Percentiles rank a stretch among this genome's conserved stretches.
Conservation (phyloP, 1,140 invertebrate genomes). For the Pinna nobilis region DNA sequence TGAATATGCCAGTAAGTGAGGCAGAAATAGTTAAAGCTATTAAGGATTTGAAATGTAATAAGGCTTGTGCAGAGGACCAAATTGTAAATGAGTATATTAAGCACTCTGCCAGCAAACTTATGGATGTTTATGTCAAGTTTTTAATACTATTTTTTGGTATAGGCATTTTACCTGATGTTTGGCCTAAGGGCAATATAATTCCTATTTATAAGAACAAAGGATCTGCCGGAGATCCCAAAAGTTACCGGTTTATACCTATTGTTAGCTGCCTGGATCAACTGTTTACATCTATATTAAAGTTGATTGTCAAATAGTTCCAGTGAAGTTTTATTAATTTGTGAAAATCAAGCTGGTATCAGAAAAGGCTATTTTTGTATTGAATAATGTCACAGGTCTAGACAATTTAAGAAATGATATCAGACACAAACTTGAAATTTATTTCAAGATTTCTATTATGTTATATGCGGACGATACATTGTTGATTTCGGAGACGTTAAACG, state of each 20-base stretch:
- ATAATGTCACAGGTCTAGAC: neutral
- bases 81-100: neutral
- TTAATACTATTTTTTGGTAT: neutral
- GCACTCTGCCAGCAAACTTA: neutral
- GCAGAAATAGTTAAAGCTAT: neutral
- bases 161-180: neutral
- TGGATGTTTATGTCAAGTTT: neutral
- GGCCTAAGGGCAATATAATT: neutral
- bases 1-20: neutral
- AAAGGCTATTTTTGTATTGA: constrained; percentile 16
- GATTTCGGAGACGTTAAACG: neutral
- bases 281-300: constrained; percentile 9
- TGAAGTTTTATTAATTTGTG: constrained; percentile 5
- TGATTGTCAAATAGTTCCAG: constrained; percentile 1
- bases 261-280: constrained; percentile 20
- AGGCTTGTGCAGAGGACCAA: neutral
- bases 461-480: neutral
- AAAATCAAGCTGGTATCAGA: constrained; percentile 52
- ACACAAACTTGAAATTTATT: too few relatives aligned
- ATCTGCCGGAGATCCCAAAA: neutral
- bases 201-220: neutral
- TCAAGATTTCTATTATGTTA: too few relatives aligned
- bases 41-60: neutral
- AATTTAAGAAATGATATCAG: neutral
- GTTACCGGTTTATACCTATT: constrained; percentile 17